Base-by-base conservation (phyloP, 92 coral and sea anemone species). In the Ricordea florida region DNA sequence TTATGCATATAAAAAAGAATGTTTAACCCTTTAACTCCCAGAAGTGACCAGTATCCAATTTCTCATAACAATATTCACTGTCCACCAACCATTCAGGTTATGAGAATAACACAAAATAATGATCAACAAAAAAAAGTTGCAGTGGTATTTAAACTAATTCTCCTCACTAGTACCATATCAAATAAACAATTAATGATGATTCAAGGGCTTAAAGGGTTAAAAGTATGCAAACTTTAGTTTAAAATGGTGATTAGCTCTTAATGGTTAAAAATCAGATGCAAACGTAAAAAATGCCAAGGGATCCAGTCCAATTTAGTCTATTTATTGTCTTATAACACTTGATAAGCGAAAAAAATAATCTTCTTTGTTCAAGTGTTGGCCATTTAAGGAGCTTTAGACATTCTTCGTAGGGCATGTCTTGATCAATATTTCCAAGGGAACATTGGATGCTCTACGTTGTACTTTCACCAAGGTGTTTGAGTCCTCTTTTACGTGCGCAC, bases 401-500 rank as follows among this genome's bases (percentile, higher is more conserved):
- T n/a, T n/a, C n/a, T n/a, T n/a, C n/a, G n/a, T n/a, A n/a, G n/a
- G n/a, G n/a, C n/a, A n/a, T n/a, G n/a, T n/a, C n/a, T n/a, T 46
- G 52, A 35, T 28, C 71, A 79, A 57, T 48, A 69, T 40, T 79
- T 47, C 68, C 76, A 50, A 79, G 58, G 68, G 82, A 48, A 40
- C 38, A 61, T 71, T 64, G 36, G 79, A 83, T 52, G 89, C 89
- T 5, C 83, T 67, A 53, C 69, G 89, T n/a, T n/a, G n/a, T 37
- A 77, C 80, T 68, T 84, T 76, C 78, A 59, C 79, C 53, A 84
- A 63, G 36, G 26, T 64, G 10, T 40, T 56, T n/a, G 73, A 77
- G 75, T 77, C 90, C 52, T 84, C 78, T 82, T 76, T 76, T 24
- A 76, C 55, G 51, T 74, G 71, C 43, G 77, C 71, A n/a, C 66